These are phyloP conservation scores for Triplophysa dalaica DNA, from an alignment of 2,113 vertebrate genomes.

Conservation along the genomic window DNA sequence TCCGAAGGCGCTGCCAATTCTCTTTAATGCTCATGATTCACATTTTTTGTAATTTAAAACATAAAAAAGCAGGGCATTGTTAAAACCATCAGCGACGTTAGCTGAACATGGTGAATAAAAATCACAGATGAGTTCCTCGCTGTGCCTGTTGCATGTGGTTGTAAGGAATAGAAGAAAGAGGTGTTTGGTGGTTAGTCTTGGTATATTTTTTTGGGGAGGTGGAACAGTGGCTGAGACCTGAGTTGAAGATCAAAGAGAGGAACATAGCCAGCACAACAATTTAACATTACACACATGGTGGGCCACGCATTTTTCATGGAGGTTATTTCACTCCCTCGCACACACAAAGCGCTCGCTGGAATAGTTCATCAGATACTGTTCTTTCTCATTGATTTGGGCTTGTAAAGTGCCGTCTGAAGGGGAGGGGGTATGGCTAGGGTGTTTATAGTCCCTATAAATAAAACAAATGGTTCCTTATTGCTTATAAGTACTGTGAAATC, in stretches of 20 bases:
- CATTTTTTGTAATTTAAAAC: slow-evolving; percentile 30
- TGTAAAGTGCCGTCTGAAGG: not conserved
- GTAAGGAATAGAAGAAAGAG: slow-evolving; percentile 12
- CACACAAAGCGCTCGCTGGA: not conserved
- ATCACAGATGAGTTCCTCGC: slow-evolving; percentile 37
- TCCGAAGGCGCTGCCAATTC: slow-evolving; percentile 1
- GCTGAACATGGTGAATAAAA: slow-evolving; percentile 34
- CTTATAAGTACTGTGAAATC: not conserved
- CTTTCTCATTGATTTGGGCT: not conserved
- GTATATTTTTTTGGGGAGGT: slow-evolving; percentile 38
- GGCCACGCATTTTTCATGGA: not conserved
- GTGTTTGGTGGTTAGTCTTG: slow-evolving; percentile 10
- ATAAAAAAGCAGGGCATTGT: slow-evolving; percentile 11
- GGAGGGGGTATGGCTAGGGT: not conserved
- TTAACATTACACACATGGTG: not conserved
- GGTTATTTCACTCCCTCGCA: not conserved
- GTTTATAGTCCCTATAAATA: not conserved
- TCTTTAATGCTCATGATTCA: slow-evolving; percentile 44
- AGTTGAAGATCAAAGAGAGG: slow-evolving; percentile 21
- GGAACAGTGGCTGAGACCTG: slow-evolving; percentile 28
- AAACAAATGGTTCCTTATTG: not conserved
- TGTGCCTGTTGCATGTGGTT: not conserved
- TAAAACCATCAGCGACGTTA: slow-evolving; percentile 4
- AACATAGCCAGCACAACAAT: not conserved
- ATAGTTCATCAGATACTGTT: not conserved